A percentile compares a stretch with the other conserved stretches of the same genome.
phyloP scores from a whole-genome alignment of 2,113 vertebrate species.

The Lipotes vexillifer region DNA sequence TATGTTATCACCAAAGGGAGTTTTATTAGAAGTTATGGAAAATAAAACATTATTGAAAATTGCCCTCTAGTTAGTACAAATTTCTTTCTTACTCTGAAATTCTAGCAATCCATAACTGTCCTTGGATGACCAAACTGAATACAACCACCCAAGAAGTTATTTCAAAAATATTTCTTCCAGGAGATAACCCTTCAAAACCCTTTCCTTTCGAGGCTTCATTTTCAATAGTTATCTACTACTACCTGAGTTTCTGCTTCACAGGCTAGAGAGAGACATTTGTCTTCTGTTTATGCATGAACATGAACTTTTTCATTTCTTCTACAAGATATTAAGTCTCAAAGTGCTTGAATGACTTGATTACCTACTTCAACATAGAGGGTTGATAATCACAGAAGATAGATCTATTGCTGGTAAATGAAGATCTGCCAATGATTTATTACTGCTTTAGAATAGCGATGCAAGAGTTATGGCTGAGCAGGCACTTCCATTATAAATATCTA shows the following conservation, averaged over 20 bases:
- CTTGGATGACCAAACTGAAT: neutral
- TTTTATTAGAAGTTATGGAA: neutral
- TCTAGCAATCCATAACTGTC: neutral
- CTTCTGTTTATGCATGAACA: neutral
- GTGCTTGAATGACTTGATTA: constrained; percentile 18
- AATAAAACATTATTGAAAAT: neutral
- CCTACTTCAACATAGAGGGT: neutral
- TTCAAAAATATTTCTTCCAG: neutral
- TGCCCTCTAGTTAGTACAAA: neutral
- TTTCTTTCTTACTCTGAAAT: neutral
- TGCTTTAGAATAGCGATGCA: neutral
- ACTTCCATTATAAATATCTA: neutral
- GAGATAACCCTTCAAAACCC: neutral
- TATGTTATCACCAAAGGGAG: neutral
- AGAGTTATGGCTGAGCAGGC: neutral
- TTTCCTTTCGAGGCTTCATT: neutral
- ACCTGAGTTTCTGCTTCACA: neutral
- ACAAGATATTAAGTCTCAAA: neutral
- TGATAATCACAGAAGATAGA: neutral
- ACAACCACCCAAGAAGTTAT: neutral
- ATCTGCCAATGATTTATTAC: neutral
- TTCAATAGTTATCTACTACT: neutral
- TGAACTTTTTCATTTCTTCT: constrained; percentile 8
- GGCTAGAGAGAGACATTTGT: neutral
- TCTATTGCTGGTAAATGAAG: neutral